Percentiles rank a stretch among this genome's conserved stretches.
Conservation (phyloP, 2,113 vertebrate genomes). For the Nerophis lumbriciformis region DNA sequence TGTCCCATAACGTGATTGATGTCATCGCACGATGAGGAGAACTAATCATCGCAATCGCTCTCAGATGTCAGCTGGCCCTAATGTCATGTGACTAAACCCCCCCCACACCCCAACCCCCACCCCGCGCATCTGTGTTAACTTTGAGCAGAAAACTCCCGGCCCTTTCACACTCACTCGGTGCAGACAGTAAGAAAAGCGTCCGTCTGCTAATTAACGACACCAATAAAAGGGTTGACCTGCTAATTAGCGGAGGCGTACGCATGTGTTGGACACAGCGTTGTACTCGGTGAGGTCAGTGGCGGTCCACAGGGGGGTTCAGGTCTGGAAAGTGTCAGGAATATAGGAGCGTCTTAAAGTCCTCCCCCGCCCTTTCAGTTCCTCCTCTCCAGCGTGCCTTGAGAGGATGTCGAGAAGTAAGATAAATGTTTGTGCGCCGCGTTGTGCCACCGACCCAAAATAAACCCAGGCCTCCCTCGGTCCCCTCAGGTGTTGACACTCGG, state of each 20-base stretch:
- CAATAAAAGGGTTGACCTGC: neutral
- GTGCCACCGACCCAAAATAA: constrained; percentile 65
- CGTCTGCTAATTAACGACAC: too few relatives aligned
- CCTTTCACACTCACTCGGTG: neutral
- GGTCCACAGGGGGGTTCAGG: too few relatives aligned
- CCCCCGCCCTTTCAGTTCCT: neutral
- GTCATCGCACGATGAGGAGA: neutral
- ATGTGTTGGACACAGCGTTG: neutral
- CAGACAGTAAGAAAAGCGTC: neutral
- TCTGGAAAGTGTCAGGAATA: constrained; percentile 1
- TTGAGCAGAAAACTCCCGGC: too few relatives aligned
- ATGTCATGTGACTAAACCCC: neutral
- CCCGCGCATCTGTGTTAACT: neutral
- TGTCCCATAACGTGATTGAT: too few relatives aligned
- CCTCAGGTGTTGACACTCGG: too few relatives aligned
- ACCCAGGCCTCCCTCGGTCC: constrained; percentile 14
- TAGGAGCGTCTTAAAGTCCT: too few relatives aligned
- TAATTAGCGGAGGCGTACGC: too few relatives aligned
- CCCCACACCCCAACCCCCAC: neutral
- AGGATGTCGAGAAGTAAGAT: constrained; percentile 7
- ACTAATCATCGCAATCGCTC: neutral
- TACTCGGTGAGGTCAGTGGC: neutral
- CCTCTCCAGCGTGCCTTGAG: constrained; percentile 17
- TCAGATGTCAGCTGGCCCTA: neutral
- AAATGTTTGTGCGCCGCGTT: constrained; percentile 15